phyloP scores from a whole-genome alignment of 2,888 invertebrate species.

The Sisyra terminalis region DNA sequence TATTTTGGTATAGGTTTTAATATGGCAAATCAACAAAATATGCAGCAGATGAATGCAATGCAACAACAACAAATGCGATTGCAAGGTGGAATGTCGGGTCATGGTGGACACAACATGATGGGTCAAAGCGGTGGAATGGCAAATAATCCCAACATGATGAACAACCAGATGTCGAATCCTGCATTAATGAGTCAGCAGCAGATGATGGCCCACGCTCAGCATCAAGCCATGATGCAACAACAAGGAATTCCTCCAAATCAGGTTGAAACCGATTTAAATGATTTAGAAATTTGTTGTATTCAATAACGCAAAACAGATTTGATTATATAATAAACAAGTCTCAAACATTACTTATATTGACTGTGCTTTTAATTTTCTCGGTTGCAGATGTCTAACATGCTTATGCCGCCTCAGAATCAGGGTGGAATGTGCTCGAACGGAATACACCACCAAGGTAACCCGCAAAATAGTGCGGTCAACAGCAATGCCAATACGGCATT shows the following conservation, averaged over 20 bases:
- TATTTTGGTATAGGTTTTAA: conserved; percentile 12
- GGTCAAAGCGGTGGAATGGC: conserved; percentile 14
- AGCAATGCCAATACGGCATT: conserved; percentile 17
- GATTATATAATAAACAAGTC: conserved; percentile 3
- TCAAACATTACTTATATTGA: neutral
- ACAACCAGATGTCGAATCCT: conserved; percentile 9
- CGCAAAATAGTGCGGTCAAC: conserved; percentile 18
- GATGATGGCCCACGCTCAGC: conserved; percentile 31
- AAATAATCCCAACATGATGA: conserved; percentile 10
- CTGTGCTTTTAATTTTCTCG: conserved; percentile 9
- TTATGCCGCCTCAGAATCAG: conserved; percentile 52
- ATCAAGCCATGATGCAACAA: conserved; percentile 31
- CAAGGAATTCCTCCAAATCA: conserved; percentile 22
- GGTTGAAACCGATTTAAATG: conserved; percentile 18
- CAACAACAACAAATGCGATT: conserved; percentile 13
- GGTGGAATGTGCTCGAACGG: conserved; percentile 30
- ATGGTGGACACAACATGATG: conserved; percentile 21
- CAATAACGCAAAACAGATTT: neutral
- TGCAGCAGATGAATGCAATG: conserved; percentile 24
- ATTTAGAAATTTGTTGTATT: conserved; percentile 4
- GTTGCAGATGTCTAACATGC: conserved; percentile 40
- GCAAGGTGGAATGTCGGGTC: conserved; percentile 23
- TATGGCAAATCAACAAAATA: conserved; percentile 10
- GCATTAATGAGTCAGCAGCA: conserved; percentile 27
- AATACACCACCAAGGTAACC: conserved; percentile 15